Base-by-base conservation (phyloP, 1,140 invertebrate species). In the Physella acuta region DNA sequence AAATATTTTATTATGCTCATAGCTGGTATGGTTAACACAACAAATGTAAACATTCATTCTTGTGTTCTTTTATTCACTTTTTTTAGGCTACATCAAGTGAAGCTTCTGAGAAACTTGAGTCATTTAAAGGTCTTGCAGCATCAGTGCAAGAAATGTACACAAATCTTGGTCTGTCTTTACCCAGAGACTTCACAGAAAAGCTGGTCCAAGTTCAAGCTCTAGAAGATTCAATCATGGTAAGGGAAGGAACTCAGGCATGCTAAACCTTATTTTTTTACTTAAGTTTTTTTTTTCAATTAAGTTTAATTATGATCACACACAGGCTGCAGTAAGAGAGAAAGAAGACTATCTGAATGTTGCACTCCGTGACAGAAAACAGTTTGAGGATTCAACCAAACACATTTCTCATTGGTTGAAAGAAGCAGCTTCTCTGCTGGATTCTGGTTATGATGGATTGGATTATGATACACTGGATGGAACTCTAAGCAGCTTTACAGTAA, bases 331-430 rank as follows among this genome's bases (percentile, higher is more conserved):
- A 33, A 88, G 91, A 66, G 90, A 89, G 67, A 94, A 94, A 78
- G 91, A 91, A 76, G 88, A 91, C 74, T 89, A 92, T 68, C 88
- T 94, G 39, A 92, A 92, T 74, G 75, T 77, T 17, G 79, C 78
- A 8, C 73, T 77, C 59, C 65, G 62, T 85, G 89, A 75, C 85
- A 87, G 70, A 82, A 92, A 4, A 89, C 91, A 31, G 89, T 92
- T 78, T 78, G 83, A 81, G 73, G 79, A 70, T 70, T 81, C 75
- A 37, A 83, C 77, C 74, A 78, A 91, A 90, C 85, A 88, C 49
- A 75, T 97, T 2, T 90, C 89, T 71, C 88, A 88, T 39, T 98
- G 94, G 94, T 89, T 95, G 0, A 89, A 90, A 71, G 92, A 94
- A 76, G 93, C 94, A 2, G 90, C 92, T 72, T 88, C 91, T 60